These are phyloP conservation scores for Corapipo altera DNA, from an alignment of 2,113 vertebrate genomes.

Conservation along the genomic window DNA sequence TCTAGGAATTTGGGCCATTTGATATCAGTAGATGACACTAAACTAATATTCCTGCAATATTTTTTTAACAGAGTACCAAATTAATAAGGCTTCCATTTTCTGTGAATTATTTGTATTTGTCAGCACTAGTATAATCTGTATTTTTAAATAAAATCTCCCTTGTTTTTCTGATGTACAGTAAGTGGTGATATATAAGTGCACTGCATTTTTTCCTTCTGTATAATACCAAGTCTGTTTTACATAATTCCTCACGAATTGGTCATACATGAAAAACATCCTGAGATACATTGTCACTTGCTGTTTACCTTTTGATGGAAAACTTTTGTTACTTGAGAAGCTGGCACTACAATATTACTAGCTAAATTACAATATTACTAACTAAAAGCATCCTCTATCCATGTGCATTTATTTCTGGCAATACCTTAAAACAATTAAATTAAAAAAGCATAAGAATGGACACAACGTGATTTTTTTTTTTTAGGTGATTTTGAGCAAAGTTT, in stretches of 20 bases:
- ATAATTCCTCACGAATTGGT: not conserved
- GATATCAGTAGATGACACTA: not conserved
- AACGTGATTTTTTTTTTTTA: not conserved
- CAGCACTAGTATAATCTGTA: not conserved
- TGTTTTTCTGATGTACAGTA: not conserved
- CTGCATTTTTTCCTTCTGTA: not conserved
- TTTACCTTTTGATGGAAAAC: not conserved
- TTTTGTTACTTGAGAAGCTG: not conserved
- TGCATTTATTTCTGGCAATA: not conserved
- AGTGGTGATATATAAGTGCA: not conserved
- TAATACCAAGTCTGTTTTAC: not conserved
- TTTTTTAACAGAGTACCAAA: not conserved
- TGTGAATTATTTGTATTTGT: not conserved
- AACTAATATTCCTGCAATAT: not conserved
- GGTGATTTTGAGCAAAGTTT: not conserved
- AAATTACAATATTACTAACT: not conserved
- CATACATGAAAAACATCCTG: not conserved
- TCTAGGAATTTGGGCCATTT: not conserved
- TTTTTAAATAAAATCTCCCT: not conserved
- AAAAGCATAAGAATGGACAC: accelerated
- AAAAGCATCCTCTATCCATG: not conserved
- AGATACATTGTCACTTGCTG: not conserved
- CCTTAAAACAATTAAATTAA: not conserved
- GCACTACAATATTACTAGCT: not conserved
- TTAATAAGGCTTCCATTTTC: not conserved